These are phyloP conservation scores for Esox niger DNA, from an alignment of 2,113 vertebrate genomes.

Conservation along the genomic window DNA sequence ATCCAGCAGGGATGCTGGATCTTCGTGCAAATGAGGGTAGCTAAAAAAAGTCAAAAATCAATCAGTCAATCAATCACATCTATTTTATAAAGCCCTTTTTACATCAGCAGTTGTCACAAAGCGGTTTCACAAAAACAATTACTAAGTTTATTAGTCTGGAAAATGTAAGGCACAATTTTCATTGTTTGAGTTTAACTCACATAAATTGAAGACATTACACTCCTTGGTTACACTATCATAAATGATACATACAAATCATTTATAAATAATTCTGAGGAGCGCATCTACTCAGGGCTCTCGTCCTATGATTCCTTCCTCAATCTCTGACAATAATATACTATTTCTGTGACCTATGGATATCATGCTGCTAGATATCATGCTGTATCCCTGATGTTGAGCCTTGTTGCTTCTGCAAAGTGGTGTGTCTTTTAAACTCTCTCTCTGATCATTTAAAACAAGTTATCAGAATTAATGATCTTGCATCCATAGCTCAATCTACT, in stretches of 20 bases:
- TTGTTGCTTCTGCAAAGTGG: constrained; percentile 52
- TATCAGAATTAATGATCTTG: neutral
- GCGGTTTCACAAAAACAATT: no score
- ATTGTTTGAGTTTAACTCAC: neutral
- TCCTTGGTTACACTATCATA: neutral
- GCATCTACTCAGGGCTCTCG: constrained; percentile 17
- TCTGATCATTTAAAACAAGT: neutral
- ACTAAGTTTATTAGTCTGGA: constrained; percentile 18
- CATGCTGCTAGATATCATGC: constrained; percentile 70
- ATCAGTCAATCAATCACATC: no score
- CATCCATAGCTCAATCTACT: neutral
- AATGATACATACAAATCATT: neutral
- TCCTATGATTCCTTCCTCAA: constrained; percentile 2
- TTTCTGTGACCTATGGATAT: constrained; percentile 62
- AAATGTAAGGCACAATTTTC: neutral
- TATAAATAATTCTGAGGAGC: neutral
- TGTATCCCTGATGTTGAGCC: constrained; percentile 54
- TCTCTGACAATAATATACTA: constrained; percentile 35
- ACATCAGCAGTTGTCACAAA: no score
- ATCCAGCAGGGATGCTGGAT: constrained; percentile 85
- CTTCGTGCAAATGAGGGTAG: constrained; percentile 92
- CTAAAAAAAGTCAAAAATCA: constrained; percentile 64
- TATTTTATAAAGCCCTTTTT: no score
- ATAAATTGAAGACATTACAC: neutral
- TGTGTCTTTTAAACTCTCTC: constrained; percentile 50